These are phyloP conservation scores for Protonemura montana DNA, from an alignment of 2,888 invertebrate genomes.

Conservation along the genomic window DNA sequence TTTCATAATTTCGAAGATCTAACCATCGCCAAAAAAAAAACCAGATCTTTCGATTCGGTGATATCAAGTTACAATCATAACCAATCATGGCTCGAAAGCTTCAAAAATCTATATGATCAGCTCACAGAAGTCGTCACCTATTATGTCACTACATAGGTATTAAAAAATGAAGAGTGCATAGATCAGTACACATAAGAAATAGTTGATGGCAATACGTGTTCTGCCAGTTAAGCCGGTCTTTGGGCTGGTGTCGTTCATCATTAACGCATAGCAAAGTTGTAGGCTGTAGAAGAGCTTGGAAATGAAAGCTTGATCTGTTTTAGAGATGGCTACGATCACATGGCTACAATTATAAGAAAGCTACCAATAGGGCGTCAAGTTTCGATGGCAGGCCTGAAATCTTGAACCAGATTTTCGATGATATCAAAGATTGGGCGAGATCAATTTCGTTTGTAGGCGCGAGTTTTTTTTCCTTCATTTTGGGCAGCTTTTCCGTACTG, in stretches of 20 bases:
- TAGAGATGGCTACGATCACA: neutral
- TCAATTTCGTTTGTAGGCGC: neutral
- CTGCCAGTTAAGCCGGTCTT: neutral
- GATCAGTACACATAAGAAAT: neutral
- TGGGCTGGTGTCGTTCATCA: neutral
- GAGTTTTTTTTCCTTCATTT: too few relatives aligned
- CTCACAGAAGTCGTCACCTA: neutral
- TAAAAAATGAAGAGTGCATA: neutral
- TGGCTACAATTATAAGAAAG: neutral
- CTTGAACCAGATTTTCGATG: too few relatives aligned
- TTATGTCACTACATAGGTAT: neutral
- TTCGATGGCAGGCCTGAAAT: neutral
- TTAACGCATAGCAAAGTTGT: neutral
- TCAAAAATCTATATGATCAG: neutral
- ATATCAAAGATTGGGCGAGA: neutral
- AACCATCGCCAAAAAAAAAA: neutral
- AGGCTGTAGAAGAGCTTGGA: neutral
- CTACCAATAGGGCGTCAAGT: neutral
- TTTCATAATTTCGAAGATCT: neutral
- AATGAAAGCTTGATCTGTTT: neutral
- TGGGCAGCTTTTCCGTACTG: neutral
- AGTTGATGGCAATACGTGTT: neutral
- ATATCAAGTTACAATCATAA: neutral
- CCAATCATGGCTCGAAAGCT: neutral
- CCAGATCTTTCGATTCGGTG: neutral